A percentile compares a stretch with the other conserved stretches of the same genome.
phyloP scores from a whole-genome alignment of 1,140 invertebrate species.

The Magallana ariakensis region DNA sequence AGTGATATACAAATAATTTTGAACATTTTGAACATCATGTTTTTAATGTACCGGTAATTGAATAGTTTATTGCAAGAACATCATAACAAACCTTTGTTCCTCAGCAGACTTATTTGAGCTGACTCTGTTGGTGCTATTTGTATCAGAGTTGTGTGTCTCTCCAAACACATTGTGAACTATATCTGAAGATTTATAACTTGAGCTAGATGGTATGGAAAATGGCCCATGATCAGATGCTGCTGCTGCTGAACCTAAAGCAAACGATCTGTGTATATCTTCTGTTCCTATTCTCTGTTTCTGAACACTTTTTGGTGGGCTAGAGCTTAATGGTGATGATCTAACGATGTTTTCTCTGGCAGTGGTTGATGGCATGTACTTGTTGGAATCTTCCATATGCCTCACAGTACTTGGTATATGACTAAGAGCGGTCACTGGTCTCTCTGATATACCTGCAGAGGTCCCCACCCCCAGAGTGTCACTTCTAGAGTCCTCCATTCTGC shows the following conservation, averaged over 20 bases:
- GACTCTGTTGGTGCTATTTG: background rate
- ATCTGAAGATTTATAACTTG: background rate
- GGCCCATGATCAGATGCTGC: background rate
- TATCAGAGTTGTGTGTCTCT: background rate
- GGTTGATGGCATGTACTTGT: background rate
- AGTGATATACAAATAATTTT: no score
- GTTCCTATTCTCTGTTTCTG: background rate
- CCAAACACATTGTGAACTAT: background rate
- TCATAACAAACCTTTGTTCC: background rate
- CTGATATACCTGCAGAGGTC: background rate
- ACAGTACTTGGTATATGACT: background rate
- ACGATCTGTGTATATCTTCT: background rate
- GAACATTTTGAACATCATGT: no score
- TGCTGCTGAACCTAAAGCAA: constrained; percentile 16
- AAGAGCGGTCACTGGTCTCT: background rate
- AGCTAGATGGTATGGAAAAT: background rate
- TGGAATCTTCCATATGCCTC: background rate
- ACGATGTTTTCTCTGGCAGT: background rate
- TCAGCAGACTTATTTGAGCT: background rate
- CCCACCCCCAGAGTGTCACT: background rate
- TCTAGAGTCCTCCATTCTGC: background rate
- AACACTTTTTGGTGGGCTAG: background rate
- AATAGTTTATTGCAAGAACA: no score
- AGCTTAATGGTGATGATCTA: background rate
- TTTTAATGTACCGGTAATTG: no score